A percentile compares a stretch with the other conserved stretches of the same genome.
phyloP scores from a whole-genome alignment of 2,797 vertebrate species.

The Gallirallus australis region DNA sequence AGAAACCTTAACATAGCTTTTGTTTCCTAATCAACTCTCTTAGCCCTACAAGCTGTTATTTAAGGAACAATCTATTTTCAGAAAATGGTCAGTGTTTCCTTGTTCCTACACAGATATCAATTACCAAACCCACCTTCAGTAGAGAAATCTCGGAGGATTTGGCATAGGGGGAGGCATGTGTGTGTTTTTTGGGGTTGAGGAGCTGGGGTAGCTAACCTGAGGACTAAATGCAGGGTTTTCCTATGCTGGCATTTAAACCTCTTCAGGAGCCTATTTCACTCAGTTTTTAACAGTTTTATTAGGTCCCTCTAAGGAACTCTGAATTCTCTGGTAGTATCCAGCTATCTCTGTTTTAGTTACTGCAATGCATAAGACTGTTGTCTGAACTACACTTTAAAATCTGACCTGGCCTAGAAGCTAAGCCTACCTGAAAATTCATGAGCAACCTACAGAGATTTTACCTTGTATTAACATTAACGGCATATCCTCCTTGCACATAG shows the following conservation, averaged over 20 bases:
- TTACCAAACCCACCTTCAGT: not conserved
- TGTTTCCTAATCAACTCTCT: not conserved
- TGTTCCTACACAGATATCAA: not conserved
- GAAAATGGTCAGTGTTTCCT: not conserved
- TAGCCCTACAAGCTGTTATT: not conserved
- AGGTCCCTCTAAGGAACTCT: not conserved
- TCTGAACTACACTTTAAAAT: not conserved
- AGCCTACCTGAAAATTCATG: not conserved
- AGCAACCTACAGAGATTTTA: not conserved
- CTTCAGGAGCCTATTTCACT: not conserved
- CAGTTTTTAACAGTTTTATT: not conserved
- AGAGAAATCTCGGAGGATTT: not conserved
- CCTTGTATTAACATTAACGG: not conserved
- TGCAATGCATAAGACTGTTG: not conserved
- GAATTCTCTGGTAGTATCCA: not conserved
- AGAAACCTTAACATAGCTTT: not conserved
- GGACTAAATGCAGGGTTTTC: not conserved
- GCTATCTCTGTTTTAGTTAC: not conserved
- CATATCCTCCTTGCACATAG: rapidly evolving
- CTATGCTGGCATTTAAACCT: not conserved
- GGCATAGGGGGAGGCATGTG: rapidly evolving
- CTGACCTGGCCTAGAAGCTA: not conserved
- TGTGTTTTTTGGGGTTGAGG: not conserved
- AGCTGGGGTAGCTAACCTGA: not conserved
- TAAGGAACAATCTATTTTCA: not conserved